Conservation (phyloP, 2,113 vertebrate genomes). For the cattle (Bos taurus) region DNA sequence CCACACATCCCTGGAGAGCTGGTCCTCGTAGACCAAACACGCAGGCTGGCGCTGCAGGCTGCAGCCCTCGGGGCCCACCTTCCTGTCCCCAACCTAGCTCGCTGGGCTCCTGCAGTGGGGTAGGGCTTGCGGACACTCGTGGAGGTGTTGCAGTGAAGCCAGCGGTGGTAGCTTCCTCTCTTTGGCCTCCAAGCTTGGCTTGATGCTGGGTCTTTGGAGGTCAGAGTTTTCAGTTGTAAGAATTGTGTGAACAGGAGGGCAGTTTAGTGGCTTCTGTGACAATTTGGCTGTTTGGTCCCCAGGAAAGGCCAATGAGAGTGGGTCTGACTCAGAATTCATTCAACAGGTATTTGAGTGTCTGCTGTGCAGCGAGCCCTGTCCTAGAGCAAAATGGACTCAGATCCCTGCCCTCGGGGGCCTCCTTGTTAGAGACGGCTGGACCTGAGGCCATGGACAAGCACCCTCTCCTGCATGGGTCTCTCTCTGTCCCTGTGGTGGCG, state of each 20-base stretch:
- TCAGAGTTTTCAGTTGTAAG: not conserved
- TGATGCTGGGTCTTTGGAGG: not conserved
- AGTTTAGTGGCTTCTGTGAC: not conserved
- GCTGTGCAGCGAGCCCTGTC: fast-evolving
- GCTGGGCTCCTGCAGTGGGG: not conserved
- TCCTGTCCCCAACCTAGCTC: not conserved
- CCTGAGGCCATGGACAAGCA: not conserved
- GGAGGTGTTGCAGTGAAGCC: not conserved
- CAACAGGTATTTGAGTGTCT: not conserved
- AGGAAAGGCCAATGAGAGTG: not conserved
- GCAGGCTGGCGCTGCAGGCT: fast-evolving
- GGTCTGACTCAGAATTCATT: not conserved
- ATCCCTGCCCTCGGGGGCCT: too few species aligned
- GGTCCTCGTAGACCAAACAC: not conserved
- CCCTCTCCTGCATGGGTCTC: not conserved
- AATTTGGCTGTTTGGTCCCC: not conserved
- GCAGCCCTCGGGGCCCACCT: not conserved
- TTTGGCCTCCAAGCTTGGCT: not conserved
- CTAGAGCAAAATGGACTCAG: not conserved
- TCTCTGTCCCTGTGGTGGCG: not conserved
- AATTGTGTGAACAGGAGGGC: too few species aligned
- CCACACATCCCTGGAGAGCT: slow-evolving; percentile 30
- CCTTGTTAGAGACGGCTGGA: not conserved
- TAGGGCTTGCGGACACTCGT: not conserved
- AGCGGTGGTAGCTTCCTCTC: not conserved